Evolutionary conservation across 1,140 invertebrate genomes (phyloP).

Genomic region (Caenorhabditis tropicalis): DNA sequence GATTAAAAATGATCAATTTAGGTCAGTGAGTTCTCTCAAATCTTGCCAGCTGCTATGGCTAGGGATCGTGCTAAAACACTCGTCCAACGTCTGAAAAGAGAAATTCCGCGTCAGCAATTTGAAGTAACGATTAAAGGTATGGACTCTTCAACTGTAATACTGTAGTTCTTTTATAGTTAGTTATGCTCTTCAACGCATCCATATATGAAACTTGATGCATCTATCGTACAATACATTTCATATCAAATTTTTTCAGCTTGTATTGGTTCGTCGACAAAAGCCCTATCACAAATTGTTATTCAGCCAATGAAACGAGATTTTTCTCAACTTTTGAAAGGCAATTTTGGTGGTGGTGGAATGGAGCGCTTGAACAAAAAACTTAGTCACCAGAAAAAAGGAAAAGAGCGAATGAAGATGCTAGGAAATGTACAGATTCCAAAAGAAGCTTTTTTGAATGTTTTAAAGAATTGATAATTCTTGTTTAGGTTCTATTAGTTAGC

Average conservation of each 20-base stretch:
- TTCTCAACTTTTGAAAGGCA: constrained; percentile 69
- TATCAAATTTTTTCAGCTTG: constrained; percentile 46
- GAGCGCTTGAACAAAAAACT: constrained; percentile 88
- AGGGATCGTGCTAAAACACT: constrained; percentile 79
- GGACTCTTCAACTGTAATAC: too few species aligned
- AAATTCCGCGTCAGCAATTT: constrained; percentile 87
- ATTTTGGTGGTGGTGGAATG: constrained; percentile 80
- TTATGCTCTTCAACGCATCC: too few species aligned
- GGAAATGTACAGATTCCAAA: constrained; percentile 88
- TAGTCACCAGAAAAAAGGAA: constrained; percentile 87
- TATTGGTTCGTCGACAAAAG: constrained; percentile 79
- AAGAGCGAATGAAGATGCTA: constrained; percentile 87
- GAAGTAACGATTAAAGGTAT: constrained; percentile 86
- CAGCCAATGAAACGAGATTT: constrained; percentile 88
- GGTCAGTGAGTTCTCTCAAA: constrained; percentile 86
- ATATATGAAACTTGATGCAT: too few species aligned
- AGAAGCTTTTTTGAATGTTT: constrained; percentile 90
- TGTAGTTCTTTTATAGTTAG: too few species aligned
- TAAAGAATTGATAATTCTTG: constrained; percentile 76
- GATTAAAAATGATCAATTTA: constrained; percentile 78
- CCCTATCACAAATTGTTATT: constrained; percentile 85
- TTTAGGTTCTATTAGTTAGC: background rate
- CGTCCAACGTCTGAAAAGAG: constrained; percentile 82
- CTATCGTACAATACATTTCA: too few species aligned
- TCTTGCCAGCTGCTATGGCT: constrained; percentile 81